Conservation (phyloP, 35 echinoderm and acorn worm species). For the Lytechinus pictus region DNA sequence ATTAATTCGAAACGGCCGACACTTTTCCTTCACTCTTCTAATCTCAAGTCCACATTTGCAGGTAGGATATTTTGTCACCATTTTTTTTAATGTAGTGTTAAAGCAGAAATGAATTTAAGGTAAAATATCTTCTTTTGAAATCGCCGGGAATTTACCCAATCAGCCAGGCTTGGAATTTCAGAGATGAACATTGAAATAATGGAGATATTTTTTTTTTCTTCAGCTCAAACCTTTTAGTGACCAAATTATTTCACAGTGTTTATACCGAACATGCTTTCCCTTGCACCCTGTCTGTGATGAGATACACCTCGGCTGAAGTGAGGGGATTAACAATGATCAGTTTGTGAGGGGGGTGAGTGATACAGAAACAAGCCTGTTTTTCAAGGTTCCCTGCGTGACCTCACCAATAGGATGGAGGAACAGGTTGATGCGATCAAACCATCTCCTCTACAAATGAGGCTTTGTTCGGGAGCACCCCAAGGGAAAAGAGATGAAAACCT, state of each 20-base stretch:
- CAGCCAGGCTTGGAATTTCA: background rate
- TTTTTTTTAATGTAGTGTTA: too few species aligned
- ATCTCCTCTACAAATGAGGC: background rate
- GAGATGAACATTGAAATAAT: background rate
- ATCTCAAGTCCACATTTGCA: too few species aligned
- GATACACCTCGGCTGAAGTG: background rate
- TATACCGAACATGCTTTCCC: background rate
- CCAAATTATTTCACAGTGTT: background rate
- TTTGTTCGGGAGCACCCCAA: background rate
- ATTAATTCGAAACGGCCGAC: background rate
- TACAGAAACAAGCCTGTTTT: background rate
- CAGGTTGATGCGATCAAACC: background rate
- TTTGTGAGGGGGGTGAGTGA: slow-evolving; percentile 5
- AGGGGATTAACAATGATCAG: background rate
- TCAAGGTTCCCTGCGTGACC: background rate
- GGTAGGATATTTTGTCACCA: too few species aligned
- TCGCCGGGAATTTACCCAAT: too few species aligned
- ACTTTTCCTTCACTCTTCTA: background rate
- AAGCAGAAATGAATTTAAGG: too few species aligned
- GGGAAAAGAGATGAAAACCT: background rate
- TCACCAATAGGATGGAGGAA: background rate
- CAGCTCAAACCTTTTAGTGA: background rate
- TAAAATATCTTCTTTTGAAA: too few species aligned
- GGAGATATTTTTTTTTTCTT: background rate
- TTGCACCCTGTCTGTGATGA: background rate